A percentile compares a stretch with the other conserved stretches of the same genome.
These are phyloP conservation scores for Myxocyprinus asiaticus DNA, from an alignment of 2,113 vertebrate species.

Conservation along the genomic window DNA sequence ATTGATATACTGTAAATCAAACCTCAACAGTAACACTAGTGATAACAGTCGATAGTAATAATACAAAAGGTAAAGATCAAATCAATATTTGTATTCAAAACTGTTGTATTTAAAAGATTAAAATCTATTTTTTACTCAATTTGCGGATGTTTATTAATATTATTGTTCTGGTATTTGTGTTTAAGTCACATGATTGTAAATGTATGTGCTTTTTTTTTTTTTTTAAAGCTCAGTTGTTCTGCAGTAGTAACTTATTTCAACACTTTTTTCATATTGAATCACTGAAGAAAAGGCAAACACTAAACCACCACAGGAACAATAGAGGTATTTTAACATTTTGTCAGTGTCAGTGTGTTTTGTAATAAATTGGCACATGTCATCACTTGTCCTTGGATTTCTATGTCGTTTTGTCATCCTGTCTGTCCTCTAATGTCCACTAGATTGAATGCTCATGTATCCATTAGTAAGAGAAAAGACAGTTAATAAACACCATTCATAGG, in stretches of 20 bases:
- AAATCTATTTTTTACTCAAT: constrained; percentile 86
- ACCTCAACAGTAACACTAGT: constrained; percentile 75
- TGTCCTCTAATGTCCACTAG: not conserved
- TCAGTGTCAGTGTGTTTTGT: constrained; percentile 79
- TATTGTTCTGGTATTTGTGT: constrained; percentile 68
- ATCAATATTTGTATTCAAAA: constrained; percentile 84
- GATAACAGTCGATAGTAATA: constrained; percentile 67
- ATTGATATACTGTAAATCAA: constrained; percentile 77
- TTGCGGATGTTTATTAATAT: constrained; percentile 79
- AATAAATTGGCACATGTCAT: constrained; percentile 77
- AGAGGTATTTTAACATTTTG: constrained; percentile 70
- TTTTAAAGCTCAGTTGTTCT: constrained; percentile 64
- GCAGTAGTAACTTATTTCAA: constrained; percentile 74
- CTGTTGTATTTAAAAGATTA: constrained; percentile 82
- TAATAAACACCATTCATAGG: not conserved
- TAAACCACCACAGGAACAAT: constrained; percentile 63
- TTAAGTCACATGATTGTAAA: constrained; percentile 70
- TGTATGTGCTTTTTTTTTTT: constrained; percentile 64
- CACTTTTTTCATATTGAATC: constrained; percentile 75
- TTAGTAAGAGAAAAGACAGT: not conserved
- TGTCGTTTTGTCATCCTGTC: constrained; percentile 56
- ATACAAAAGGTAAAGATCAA: constrained; percentile 74
- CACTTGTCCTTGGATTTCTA: constrained; percentile 65
- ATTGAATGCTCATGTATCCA: not conserved
- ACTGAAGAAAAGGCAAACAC: constrained; percentile 74